Evolutionary conservation across 1,140 invertebrate species (phyloP).

Genomic region (Neelides sp.): DNA sequence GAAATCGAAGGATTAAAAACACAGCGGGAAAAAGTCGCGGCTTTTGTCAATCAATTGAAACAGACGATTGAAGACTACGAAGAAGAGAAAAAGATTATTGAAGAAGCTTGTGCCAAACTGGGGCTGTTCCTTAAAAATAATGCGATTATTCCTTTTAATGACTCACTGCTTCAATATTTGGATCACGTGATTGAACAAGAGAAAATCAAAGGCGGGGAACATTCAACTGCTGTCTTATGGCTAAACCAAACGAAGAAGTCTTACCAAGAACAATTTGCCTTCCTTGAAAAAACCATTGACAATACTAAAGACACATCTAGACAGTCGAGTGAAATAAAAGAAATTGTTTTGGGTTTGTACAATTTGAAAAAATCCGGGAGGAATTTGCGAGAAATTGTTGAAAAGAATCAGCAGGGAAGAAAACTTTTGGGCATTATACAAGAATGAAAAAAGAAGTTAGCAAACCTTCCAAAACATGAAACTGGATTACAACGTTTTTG

Average conservation of each 20-base stretch:
- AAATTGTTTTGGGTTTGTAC: too few species aligned
- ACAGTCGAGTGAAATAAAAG: too few species aligned
- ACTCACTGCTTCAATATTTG: constrained; percentile 15
- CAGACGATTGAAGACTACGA: neutral
- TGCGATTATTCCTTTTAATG: constrained; percentile 21
- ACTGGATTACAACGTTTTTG: too few species aligned
- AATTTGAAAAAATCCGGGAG: too few species aligned
- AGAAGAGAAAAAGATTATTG: constrained; percentile 2
- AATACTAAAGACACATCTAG: too few species aligned
- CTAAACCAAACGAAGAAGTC: neutral
- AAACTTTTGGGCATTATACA: too few species aligned
- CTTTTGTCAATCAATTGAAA: neutral
- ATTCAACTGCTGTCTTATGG: neutral
- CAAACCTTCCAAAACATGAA: too few species aligned
- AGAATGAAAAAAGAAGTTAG: too few species aligned
- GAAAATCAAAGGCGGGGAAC: constrained; percentile 3
- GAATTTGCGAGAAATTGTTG: too few species aligned
- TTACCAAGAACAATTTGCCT: constrained; percentile 8
- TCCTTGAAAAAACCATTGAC: constrained; percentile 2
- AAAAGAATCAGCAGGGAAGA: too few species aligned
- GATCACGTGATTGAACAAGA: constrained; percentile 15
- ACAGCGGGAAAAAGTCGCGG: neutral
- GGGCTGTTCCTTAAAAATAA: constrained; percentile 18
- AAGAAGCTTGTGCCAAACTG: neutral
- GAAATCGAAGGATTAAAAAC: neutral